Evolutionary conservation across 2,113 vertebrate genomes (phyloP).

Genomic region (Phylloscopus whistleri): DNA sequence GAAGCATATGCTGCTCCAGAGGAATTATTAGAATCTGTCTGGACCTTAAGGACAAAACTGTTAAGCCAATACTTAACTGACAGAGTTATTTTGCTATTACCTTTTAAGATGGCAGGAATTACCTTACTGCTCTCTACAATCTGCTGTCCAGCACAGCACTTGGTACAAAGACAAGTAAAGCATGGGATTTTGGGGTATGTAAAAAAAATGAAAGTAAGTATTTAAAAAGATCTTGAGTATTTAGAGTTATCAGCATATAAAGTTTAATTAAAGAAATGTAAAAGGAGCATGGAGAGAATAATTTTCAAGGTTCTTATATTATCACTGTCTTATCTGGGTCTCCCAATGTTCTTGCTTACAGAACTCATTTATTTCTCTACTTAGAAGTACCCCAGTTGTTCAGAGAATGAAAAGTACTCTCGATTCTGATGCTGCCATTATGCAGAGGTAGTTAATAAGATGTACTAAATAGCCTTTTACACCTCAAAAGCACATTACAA

Average conservation of each 20-base stretch:
- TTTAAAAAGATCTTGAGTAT: not conserved
- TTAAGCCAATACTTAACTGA: not conserved
- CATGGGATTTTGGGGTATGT: not conserved
- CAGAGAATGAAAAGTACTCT: slow-evolving; percentile 7
- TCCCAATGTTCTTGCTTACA: not conserved
- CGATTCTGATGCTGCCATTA: not conserved
- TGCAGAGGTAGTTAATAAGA: not conserved
- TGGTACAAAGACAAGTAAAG: not conserved
- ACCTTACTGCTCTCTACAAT: not conserved
- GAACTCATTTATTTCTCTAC: not conserved
- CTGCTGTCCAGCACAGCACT: not conserved
- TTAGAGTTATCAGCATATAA: not conserved
- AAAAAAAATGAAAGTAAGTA: not conserved
- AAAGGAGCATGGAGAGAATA: not conserved
- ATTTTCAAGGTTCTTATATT: not conserved
- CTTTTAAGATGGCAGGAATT: not conserved
- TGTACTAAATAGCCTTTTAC: slow-evolving; percentile 20
- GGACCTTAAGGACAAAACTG: not conserved
- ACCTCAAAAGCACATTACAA: not conserved
- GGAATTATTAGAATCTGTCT: not conserved
- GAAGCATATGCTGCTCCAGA: not conserved
- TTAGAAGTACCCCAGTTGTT: not conserved
- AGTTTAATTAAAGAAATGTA: not conserved
- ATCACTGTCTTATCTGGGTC: not conserved
- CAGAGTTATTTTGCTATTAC: not conserved